These are phyloP conservation scores for Serranus cabrilla DNA, from an alignment of 2,797 vertebrate genomes.

Conservation along the genomic window DNA sequence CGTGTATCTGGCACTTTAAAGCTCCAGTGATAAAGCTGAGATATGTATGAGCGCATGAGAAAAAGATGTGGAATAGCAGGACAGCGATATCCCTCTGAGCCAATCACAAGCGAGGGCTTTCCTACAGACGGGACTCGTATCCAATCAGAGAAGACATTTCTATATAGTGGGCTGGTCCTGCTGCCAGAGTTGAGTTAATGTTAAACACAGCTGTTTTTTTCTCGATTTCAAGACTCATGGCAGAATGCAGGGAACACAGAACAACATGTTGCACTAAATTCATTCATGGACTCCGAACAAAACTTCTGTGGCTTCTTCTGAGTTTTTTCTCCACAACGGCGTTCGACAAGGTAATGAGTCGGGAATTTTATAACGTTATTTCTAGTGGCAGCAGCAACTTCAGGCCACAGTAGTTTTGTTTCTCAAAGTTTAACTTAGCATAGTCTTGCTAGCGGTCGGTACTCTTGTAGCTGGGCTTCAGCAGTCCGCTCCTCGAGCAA, in stretches of 20 bases:
- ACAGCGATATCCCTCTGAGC: conserved; percentile 41
- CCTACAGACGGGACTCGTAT: conserved; percentile 38
- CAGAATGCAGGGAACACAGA: conserved; percentile 28
- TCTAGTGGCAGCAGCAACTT: conserved; percentile 30
- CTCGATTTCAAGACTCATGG: conserved; percentile 60
- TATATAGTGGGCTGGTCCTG: conserved; percentile 43
- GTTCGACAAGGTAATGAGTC: conserved; percentile 39
- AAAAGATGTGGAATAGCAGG: conserved; percentile 59
- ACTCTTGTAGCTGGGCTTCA: conserved; percentile 49
- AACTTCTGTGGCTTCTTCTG: background rate
- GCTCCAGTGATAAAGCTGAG: conserved; percentile 35
- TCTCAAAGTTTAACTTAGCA: conserved; percentile 46
- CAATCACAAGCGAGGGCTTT: conserved; percentile 66
- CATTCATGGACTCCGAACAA: conserved; percentile 6
- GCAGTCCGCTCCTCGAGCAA: conserved; percentile 25
- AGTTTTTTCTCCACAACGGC: background rate
- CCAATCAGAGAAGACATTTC: conserved; percentile 69
- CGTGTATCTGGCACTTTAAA: conserved; percentile 58
- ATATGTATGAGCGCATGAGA: conserved; percentile 68
- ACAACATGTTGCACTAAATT: conserved; percentile 17
- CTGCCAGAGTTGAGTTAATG: conserved; percentile 69
- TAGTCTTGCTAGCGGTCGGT: conserved; percentile 19
- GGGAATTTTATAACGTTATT: conserved; percentile 31
- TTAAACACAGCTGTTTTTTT: conserved; percentile 79
- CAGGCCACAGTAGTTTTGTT: conserved; percentile 39